phyloP scores from a whole-genome alignment of 2,113 vertebrate species.

The Puntigrus tetrazona region DNA sequence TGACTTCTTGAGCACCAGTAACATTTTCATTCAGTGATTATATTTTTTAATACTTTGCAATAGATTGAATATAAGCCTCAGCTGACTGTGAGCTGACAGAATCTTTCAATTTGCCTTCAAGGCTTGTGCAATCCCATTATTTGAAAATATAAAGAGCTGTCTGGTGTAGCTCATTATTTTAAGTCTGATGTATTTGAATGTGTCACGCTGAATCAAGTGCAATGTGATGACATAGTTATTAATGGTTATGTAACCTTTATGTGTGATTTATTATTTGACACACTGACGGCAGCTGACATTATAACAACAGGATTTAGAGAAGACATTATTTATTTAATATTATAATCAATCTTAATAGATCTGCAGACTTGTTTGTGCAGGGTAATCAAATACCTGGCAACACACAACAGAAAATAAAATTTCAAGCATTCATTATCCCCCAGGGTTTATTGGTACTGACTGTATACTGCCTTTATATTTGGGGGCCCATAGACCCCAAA shows the following conservation, averaged over 20 bases:
- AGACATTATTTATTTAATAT: constrained; percentile 3
- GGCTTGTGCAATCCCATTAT: constrained; percentile 42
- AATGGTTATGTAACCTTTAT: constrained; percentile 12
- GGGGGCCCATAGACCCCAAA: not conserved
- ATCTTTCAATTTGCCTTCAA: constrained; percentile 44
- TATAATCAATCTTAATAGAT: constrained; percentile 22
- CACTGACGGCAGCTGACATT: constrained; percentile 25
- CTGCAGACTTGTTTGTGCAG: constrained; percentile 8
- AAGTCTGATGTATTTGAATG: constrained; percentile 3
- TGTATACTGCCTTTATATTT: not conserved
- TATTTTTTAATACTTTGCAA: constrained; percentile 22
- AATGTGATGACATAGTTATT: constrained; percentile 26
- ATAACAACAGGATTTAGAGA: constrained; percentile 26
- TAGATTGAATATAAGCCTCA: constrained; percentile 47
- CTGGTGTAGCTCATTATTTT: constrained; percentile 23
- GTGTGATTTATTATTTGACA: constrained; percentile 18
- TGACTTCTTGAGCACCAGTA: constrained; percentile 14
- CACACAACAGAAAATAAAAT: constrained; percentile 2
- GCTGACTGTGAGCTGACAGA: constrained; percentile 29
- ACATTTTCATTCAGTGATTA: constrained; percentile 21
- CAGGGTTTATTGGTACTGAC: not conserved
- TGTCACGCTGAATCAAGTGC: constrained; percentile 16
- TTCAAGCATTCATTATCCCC: not conserved
- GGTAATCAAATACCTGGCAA: constrained; percentile 15
- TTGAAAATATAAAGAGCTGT: constrained; percentile 46